phyloP scores from a whole-genome alignment of 2,113 vertebrate species.

The Lasiurus borealis region DNA sequence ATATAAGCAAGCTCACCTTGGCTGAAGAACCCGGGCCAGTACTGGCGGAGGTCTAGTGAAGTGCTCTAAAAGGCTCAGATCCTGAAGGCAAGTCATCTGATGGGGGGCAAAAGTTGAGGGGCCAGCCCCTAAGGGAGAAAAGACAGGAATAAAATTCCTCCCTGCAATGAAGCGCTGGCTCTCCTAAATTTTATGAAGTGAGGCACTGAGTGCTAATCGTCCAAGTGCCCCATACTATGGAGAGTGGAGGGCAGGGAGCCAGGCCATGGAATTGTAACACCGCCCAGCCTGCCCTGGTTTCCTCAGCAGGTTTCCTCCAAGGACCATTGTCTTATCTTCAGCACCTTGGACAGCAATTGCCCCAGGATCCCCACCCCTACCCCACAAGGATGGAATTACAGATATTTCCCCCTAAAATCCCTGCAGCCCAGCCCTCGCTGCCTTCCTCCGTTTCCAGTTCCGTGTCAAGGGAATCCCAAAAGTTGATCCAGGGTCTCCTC shows the following conservation, averaged over 20 bases:
- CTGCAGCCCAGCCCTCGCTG: not conserved
- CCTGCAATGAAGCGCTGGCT: not conserved
- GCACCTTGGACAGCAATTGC: slow-evolving; percentile 61
- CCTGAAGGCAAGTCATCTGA: not conserved
- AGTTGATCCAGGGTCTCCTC: not conserved
- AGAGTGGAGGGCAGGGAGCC: not conserved
- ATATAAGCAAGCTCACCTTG: not conserved
- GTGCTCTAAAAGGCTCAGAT: not conserved
- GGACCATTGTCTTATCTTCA: not conserved
- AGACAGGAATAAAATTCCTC: not conserved
- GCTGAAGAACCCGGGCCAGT: not conserved
- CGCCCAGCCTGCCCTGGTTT: not conserved
- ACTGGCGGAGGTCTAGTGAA: not conserved
- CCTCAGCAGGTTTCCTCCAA: not conserved
- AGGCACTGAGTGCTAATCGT: not conserved
- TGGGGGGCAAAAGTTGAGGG: not conserved
- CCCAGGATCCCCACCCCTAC: fast-evolving
- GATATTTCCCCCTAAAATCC: not conserved
- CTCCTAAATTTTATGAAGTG: not conserved
- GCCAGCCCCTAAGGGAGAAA: not conserved
- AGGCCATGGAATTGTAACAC: not conserved
- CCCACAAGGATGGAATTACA: not conserved
- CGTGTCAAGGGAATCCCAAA: not conserved
- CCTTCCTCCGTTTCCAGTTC: not conserved
- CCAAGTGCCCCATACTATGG: not conserved